phyloP scores from a whole-genome alignment of 2,888 invertebrate species.

The Linyphia triangularis region DNA sequence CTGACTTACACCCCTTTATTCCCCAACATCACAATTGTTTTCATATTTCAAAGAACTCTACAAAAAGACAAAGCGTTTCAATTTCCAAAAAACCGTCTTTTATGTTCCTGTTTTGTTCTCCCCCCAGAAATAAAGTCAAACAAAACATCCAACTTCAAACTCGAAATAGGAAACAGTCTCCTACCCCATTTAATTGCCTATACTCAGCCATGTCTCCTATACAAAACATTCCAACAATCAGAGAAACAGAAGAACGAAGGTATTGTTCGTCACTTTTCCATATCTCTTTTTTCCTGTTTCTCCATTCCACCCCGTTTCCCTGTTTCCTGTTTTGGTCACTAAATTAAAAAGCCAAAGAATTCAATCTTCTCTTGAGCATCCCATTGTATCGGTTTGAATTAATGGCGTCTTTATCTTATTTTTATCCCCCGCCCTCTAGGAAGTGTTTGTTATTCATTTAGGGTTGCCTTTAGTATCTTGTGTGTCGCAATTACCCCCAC shows the following conservation, averaged over 20 bases:
- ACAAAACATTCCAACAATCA: background rate
- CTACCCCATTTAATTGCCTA: background rate
- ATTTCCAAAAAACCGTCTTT: background rate
- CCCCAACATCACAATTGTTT: too few species aligned
- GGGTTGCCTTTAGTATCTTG: constrained; percentile 1
- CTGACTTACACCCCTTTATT: too few species aligned
- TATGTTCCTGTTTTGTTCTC: background rate
- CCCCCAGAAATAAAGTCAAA: background rate
- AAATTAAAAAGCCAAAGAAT: constrained; percentile 3
- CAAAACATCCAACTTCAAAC: background rate
- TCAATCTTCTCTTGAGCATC: background rate
- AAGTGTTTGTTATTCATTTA: constrained; percentile 2
- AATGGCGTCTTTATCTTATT: background rate
- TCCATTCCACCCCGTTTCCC: too few species aligned
- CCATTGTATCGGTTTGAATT: background rate
- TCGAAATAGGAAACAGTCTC: background rate
- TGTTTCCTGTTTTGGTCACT: background rate
- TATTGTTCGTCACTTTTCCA: background rate
- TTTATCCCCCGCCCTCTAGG: background rate
- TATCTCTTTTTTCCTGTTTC: background rate
- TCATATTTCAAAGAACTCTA: background rate
- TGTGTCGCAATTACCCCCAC: background rate
- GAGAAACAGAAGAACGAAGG: background rate
- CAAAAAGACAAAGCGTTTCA: background rate
- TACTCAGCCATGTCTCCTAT: background rate